phyloP scores from a whole-genome alignment of 2,797 vertebrate genomes.

The Numenius phaeopus region DNA sequence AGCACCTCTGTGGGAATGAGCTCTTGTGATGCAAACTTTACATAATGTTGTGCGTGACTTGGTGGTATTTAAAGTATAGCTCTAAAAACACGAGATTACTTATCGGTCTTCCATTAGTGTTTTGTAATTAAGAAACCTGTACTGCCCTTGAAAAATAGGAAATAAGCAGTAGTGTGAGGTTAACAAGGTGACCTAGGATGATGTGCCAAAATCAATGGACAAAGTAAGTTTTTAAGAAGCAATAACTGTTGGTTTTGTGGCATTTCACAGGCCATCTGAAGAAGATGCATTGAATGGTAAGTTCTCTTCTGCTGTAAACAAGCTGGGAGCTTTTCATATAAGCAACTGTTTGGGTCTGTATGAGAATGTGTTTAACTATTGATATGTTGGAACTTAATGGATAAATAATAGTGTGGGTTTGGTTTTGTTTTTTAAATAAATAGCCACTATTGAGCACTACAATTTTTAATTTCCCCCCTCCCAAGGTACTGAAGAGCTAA shows the following conservation, averaged over 20 bases:
- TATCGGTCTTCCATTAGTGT: not conserved
- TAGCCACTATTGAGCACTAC: not conserved
- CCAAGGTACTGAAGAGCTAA: not conserved
- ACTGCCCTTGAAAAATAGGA: conserved; percentile 30
- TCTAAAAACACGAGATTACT: conserved; percentile 21
- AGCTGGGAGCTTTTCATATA: not conserved
- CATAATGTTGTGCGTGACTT: conserved; percentile 40
- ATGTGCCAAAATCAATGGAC: not conserved
- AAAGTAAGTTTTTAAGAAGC: not conserved
- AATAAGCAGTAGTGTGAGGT: not conserved
- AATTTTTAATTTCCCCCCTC: rapidly evolving
- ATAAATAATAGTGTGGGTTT: not conserved
- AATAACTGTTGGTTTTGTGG: conserved; percentile 37
- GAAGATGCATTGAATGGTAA: conserved; percentile 91
- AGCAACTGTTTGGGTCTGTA: not conserved
- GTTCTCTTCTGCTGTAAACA: conserved; percentile 44
- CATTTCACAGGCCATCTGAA: conserved; percentile 82
- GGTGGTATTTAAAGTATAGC: conserved; percentile 26
- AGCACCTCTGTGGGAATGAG: conserved; percentile 48
- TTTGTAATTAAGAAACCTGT: conserved; percentile 41
- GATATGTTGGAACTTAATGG: not conserved
- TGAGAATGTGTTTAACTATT: not conserved
- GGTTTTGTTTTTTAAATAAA: not conserved
- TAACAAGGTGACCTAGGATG: conserved; percentile 40
- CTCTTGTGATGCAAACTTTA: conserved; percentile 47